Conservation (phyloP, 2,113 vertebrate species). For the Solea solea region DNA sequence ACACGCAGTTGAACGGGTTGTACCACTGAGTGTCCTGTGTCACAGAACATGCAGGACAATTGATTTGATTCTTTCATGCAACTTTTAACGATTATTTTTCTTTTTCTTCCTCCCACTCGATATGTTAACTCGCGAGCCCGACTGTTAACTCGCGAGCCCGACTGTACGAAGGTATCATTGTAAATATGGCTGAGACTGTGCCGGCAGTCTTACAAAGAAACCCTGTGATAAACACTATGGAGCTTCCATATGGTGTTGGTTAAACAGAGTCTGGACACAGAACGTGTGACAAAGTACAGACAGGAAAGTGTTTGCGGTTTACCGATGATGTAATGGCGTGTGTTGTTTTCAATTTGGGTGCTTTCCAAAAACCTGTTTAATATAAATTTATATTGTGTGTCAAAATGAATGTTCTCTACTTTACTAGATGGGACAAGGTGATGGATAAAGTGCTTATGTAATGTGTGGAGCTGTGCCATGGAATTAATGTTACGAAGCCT, state of each 20-base stretch:
- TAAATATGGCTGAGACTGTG: constrained; percentile 21
- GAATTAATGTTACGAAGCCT: constrained; percentile 52
- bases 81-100: constrained; percentile 3
- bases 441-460: constrained; percentile 57
- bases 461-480: constrained; percentile 57
- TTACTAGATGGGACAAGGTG: constrained; percentile 53
- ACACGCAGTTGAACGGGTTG: too few relatives aligned
- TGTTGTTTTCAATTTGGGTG: constrained; percentile 18
- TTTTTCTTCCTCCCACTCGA: not conserved
- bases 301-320: not conserved
- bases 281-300: constrained; percentile 5
- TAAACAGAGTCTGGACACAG: constrained; percentile 12
- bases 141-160: constrained; percentile 3
- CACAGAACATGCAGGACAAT: not conserved
- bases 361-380: constrained; percentile 37
- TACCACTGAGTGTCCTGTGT: too few relatives aligned
- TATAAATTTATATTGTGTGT: constrained; percentile 40
- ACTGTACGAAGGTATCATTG: constrained; percentile 22
- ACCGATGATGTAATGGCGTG: constrained; percentile 32
- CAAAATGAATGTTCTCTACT: constrained; percentile 51
- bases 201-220: constrained; percentile 34
- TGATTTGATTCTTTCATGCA: constrained; percentile 38
- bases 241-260: constrained; percentile 10
- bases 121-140: constrained; percentile 1
- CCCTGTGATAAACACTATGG: constrained; percentile 22